phyloP scores from a whole-genome alignment of 2,888 invertebrate species.

The Cryptus armator region DNA sequence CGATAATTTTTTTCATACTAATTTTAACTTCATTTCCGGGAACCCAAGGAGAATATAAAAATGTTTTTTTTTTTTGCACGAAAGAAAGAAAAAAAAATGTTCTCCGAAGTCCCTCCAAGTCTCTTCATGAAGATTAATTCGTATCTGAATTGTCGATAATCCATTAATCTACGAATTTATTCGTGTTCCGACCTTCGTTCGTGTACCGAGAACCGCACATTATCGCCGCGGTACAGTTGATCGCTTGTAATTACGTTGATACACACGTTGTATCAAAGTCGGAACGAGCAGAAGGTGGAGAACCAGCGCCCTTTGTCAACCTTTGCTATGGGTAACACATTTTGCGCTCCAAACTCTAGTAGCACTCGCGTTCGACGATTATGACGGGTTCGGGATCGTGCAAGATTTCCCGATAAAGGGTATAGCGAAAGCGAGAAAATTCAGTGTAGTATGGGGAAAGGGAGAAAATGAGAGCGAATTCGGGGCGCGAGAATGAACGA shows the following conservation, averaged over 20 bases:
- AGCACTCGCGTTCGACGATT: slow-evolving; percentile 1
- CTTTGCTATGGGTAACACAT: neutral
- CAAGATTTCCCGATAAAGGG: slow-evolving; percentile 14
- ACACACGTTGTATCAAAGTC: slow-evolving; percentile 5
- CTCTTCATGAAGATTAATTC: too few species aligned
- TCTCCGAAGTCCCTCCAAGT: too few species aligned
- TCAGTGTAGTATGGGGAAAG: neutral
- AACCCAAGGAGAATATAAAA: too few species aligned
- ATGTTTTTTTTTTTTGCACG: neutral
- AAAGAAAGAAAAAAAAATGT: neutral
- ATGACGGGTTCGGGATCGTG: neutral
- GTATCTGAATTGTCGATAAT: neutral
- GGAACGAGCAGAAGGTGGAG: neutral
- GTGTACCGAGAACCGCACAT: slow-evolving; percentile 11
- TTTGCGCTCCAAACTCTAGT: slow-evolving; percentile 16
- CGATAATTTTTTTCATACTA: neutral
- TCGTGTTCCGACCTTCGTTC: neutral
- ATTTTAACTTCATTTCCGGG: too few species aligned
- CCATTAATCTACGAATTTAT: neutral
- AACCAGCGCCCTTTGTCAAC: slow-evolving; percentile 20
- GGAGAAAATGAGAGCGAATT: slow-evolving; percentile 57
- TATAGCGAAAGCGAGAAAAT: neutral
- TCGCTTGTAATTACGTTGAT: slow-evolving; percentile 33
- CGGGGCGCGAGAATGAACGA: slow-evolving; percentile 44
- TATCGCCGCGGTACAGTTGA: slow-evolving; percentile 12